Percentiles rank a stretch among this genome's conserved stretches.
phyloP scores from a whole-genome alignment of 2,113 vertebrate genomes.

The Salvator merianae region DNA sequence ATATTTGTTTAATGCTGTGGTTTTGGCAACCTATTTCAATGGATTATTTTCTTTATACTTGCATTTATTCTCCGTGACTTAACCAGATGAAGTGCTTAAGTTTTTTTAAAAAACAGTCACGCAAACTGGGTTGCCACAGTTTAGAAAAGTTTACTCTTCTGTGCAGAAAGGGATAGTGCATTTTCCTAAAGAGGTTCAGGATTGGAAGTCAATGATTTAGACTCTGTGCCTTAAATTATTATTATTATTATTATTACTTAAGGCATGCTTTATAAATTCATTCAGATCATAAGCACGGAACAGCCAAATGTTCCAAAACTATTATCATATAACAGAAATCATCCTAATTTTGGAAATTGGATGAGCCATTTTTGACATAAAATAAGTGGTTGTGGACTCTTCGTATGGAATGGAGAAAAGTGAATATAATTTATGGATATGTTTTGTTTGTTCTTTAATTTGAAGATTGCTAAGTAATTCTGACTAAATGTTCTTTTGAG shows the following conservation, averaged over 20 bases:
- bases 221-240: background rate
- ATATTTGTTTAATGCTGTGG: background rate
- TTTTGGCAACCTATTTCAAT: background rate
- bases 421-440: background rate
- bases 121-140: background rate
- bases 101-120: background rate
- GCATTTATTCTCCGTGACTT: background rate
- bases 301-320: background rate
- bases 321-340: background rate
- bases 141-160: background rate
- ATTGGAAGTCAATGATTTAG: background rate
- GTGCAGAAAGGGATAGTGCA: slow-evolving; percentile 1
- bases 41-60: accelerated
- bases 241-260: background rate
- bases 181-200: too few relatives aligned
- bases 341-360: background rate
- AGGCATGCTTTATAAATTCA: background rate
- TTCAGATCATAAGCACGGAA: background rate
- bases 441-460: background rate
- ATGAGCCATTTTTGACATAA: slow-evolving; percentile 1
- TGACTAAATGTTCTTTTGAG: background rate
- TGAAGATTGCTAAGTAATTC: background rate
- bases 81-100: background rate
- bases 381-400: background rate
- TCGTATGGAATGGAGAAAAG: background rate